Evolutionary conservation across 1,140 invertebrate species (phyloP).

Genomic region (Eufriesea mexicana): DNA sequence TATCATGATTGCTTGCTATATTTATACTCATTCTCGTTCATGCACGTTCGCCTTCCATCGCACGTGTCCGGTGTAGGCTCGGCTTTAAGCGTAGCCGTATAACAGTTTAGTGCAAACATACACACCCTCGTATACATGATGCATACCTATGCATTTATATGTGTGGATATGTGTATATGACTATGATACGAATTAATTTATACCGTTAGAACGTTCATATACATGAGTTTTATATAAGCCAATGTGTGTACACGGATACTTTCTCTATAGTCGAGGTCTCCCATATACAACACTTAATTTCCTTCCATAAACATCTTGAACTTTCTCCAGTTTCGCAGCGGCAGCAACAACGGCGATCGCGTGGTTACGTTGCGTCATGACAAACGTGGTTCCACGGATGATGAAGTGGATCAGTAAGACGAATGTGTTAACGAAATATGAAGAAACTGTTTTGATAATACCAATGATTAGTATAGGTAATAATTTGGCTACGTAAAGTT

Average conservation of each 20-base stretch:
- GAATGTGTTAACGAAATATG: conserved; percentile 29
- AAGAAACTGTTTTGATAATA: not conserved
- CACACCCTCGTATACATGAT: no score
- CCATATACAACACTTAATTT: conserved; percentile 40
- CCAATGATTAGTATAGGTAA: not conserved
- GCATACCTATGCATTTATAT: no score
- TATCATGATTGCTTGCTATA: no score
- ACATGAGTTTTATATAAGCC: not conserved
- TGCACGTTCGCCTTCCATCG: not conserved
- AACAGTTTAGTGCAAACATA: not conserved
- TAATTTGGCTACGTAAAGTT: not conserved
- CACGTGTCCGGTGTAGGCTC: not conserved
- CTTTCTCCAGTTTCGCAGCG: conserved; percentile 63
- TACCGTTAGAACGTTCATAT: conserved; percentile 13
- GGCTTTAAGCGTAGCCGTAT: not conserved
- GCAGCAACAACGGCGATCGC: not conserved
- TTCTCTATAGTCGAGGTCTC: conserved; percentile 60
- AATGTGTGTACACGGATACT: conserved; percentile 57
- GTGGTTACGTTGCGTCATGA: conserved; percentile 58
- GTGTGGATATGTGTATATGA: not conserved
- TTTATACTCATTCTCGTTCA: not conserved
- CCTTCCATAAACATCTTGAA: conserved; percentile 55
- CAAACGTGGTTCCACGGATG: conserved; percentile 3
- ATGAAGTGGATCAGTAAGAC: conserved; percentile 11
- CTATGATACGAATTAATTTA: conserved; percentile 55